phyloP scores from a whole-genome alignment of 2,888 invertebrate species.

The Amphipyra berbera region DNA sequence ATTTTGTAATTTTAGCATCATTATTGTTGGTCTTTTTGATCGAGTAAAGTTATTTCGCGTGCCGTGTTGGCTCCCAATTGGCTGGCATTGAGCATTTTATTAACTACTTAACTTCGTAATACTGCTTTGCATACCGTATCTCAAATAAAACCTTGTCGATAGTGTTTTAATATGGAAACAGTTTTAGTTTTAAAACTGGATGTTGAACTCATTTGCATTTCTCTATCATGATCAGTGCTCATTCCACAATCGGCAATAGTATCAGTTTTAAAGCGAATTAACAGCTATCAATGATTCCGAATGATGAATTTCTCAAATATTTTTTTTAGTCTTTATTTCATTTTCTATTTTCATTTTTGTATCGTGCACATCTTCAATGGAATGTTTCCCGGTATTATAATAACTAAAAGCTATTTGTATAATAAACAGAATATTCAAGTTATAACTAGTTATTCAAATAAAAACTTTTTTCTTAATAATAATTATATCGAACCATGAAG shows the following conservation, averaged over 20 bases:
- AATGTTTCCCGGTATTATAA: constrained; percentile 11
- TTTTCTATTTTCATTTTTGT: background rate
- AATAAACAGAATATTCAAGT: constrained; percentile 1
- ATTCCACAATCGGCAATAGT: constrained; percentile 15
- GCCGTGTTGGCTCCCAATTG: constrained; percentile 36
- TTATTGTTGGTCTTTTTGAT: constrained; percentile 10
- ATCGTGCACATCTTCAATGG: background rate
- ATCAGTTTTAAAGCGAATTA: constrained; percentile 25
- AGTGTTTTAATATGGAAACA: constrained; percentile 19
- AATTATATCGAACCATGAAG: constrained; percentile 20
- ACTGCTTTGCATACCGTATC: constrained; percentile 31
- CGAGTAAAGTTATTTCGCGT: constrained; percentile 10
- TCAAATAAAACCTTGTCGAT: constrained; percentile 23
- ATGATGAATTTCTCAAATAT: background rate
- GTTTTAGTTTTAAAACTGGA: constrained; percentile 30
- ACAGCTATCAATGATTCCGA: constrained; percentile 27
- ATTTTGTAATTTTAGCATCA: constrained; percentile 4
- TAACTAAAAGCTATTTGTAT: constrained; percentile 5
- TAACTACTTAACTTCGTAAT: constrained; percentile 29
- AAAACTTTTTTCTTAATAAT: constrained; percentile 13
- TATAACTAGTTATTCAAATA: constrained; percentile 52
- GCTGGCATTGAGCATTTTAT: constrained; percentile 24
- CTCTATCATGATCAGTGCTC: constrained; percentile 9
- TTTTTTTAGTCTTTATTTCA: background rate
- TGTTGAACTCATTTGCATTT: constrained; percentile 36